Evolutionary conservation across 2,113 vertebrate genomes (phyloP).

Genomic region (Acanthochromis polyacanthus): DNA sequence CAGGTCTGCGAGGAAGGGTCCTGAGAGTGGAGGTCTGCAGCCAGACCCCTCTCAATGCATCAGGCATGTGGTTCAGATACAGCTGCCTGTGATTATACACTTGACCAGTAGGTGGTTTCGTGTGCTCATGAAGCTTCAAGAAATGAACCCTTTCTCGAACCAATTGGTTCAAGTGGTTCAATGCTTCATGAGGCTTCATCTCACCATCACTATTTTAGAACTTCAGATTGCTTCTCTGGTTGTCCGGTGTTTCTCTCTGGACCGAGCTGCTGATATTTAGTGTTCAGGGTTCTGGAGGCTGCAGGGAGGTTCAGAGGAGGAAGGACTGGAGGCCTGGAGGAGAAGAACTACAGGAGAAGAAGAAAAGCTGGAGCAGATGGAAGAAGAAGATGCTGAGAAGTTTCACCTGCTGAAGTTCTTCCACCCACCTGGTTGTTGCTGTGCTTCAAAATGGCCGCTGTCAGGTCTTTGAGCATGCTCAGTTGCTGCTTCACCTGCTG

Average conservation of each 20-base stretch:
- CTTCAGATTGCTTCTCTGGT: conserved; percentile 4
- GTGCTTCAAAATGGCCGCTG: conserved; percentile 77
- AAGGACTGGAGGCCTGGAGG: conserved; percentile 6
- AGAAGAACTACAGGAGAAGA: conserved; percentile 16
- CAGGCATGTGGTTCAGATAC: too few relatives aligned
- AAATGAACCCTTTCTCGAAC: too few relatives aligned
- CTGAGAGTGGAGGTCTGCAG: too few relatives aligned
- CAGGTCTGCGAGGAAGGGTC: too few relatives aligned
- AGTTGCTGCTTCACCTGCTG: conserved; percentile 72
- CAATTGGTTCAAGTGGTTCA: too few relatives aligned
- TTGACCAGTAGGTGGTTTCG: too few relatives aligned
- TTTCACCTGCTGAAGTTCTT: background rate
- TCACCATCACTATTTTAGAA: too few relatives aligned
- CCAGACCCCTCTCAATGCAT: too few relatives aligned
- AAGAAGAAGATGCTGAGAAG: background rate
- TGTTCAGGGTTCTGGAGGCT: conserved; percentile 11
- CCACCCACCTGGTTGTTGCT: conserved; percentile 79
- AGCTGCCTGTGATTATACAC: too few relatives aligned
- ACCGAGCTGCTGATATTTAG: background rate
- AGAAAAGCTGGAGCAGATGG: background rate
- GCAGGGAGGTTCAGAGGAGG: conserved; percentile 21
- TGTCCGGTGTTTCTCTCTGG: conserved; percentile 1
- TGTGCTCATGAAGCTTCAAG: too few relatives aligned
- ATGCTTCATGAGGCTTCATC: too few relatives aligned
- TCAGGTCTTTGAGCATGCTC: conserved; percentile 79